Evolutionary conservation across 2,888 invertebrate species (phyloP).

Genomic region (Orchesellides sinensis): DNA sequence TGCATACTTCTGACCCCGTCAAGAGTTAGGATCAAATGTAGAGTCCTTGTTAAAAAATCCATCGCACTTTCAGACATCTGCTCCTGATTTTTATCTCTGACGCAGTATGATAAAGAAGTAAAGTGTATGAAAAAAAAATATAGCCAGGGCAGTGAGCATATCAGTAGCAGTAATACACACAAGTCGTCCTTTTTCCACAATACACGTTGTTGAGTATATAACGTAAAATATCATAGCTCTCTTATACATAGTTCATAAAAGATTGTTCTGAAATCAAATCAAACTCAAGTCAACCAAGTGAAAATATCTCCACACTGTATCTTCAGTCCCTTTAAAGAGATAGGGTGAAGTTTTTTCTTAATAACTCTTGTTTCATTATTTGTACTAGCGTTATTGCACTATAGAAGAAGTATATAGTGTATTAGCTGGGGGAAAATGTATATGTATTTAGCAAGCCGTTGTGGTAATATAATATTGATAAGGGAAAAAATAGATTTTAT

Average conservation of each 20-base stretch:
- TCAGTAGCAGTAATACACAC: slow-evolving; percentile 6
- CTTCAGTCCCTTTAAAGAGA: no score
- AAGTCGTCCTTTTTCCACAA: not conserved
- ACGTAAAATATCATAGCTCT: not conserved
- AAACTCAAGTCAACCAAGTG: slow-evolving; percentile 62
- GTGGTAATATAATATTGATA: no score
- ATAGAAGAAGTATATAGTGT: no score
- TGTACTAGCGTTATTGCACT: no score
- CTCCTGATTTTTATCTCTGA: slow-evolving; percentile 50
- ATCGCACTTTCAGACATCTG: slow-evolving; percentile 42
- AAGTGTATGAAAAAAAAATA: slow-evolving; percentile 11
- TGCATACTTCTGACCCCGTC: not conserved
- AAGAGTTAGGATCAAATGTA: slow-evolving; percentile 18
- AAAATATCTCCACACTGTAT: slow-evolving; percentile 52
- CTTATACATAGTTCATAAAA: slow-evolving; percentile 11
- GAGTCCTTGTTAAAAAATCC: slow-evolving; percentile 35
- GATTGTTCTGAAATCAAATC: slow-evolving; percentile 38
- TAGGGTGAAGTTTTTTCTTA: no score
- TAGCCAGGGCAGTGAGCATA: not conserved
- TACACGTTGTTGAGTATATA: not conserved
- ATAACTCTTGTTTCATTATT: no score
- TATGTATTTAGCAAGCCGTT: no score
- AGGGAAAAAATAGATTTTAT: slow-evolving; percentile 27
- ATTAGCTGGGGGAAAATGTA: no score
- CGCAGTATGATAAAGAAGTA: slow-evolving; percentile 31